Evolutionary conservation across 2,113 vertebrate genomes (phyloP).

Genomic region (Tragulus kanchil): DNA sequence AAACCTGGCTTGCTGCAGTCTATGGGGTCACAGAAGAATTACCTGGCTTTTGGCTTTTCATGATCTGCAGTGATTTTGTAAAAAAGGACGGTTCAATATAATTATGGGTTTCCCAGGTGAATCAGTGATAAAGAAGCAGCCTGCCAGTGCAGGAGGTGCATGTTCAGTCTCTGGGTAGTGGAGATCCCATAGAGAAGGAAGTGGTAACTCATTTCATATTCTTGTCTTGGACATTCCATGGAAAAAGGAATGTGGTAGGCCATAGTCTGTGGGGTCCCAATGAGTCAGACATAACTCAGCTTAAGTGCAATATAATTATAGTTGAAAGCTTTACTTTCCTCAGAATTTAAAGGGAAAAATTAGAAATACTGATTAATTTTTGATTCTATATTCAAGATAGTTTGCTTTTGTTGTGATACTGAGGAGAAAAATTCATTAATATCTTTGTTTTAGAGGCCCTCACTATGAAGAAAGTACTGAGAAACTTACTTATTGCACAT

Average conservation of each 20-base stretch:
- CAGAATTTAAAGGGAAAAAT: background rate
- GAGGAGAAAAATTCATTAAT: background rate
- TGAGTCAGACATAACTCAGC: background rate
- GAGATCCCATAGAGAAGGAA: too few relatives aligned
- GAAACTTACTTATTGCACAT: background rate
- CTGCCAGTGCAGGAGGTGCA: background rate
- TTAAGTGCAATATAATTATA: background rate
- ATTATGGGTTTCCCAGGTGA: background rate
- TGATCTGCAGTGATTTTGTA: too few relatives aligned
- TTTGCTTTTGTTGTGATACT: background rate
- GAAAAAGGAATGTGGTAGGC: background rate
- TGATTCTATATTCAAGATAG: background rate
- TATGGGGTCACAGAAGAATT: too few relatives aligned
- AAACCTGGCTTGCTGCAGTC: too few relatives aligned
- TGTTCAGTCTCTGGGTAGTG: background rate
- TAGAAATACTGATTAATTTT: background rate
- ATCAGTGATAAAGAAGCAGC: background rate
- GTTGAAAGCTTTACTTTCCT: background rate
- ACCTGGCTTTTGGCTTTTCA: too few relatives aligned
- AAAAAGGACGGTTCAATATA: too few relatives aligned
- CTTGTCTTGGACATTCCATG: background rate
- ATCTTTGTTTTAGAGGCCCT: background rate
- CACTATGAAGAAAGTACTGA: background rate
- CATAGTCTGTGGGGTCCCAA: background rate
- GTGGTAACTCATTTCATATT: too few relatives aligned